phyloP scores from a whole-genome alignment of 2,113 vertebrate species.

The Neolamprologus hecqui region DNA sequence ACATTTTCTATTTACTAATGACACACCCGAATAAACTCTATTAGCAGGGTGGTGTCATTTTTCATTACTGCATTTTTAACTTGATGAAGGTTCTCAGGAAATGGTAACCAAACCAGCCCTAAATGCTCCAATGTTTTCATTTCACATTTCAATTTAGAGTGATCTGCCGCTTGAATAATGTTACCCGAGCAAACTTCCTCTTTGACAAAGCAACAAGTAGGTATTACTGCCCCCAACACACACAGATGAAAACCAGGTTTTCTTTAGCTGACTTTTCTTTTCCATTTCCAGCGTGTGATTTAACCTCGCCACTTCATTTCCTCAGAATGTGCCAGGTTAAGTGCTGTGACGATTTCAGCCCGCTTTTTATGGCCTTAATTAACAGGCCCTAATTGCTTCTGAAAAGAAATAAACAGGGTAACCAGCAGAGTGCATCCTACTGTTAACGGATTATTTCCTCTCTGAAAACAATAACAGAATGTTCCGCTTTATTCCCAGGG shows the following conservation, averaged over 20 bases:
- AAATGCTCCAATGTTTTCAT: not conserved
- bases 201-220: not conserved
- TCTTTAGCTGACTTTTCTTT: constrained; percentile 20
- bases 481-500: constrained; percentile 28
- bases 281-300: constrained; percentile 52
- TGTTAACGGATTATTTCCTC: constrained; percentile 60
- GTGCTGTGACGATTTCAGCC: not conserved
- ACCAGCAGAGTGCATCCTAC: constrained; percentile 49
- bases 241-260: constrained; percentile 33
- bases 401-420: constrained; percentile 48
- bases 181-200: not conserved
- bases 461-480: constrained; percentile 58
- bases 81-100: constrained; percentile 10
- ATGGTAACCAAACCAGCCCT: not conserved
- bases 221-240: not conserved
- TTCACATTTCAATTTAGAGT: constrained; percentile 24
- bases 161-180: constrained; percentile 14
- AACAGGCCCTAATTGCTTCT: constrained; percentile 58
- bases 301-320: constrained; percentile 48
- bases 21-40: not conserved
- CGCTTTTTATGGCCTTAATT: constrained; percentile 47
- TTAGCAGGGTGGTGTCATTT: not conserved
- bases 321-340: constrained; percentile 37
- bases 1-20: not conserved
- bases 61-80: not conserved